phyloP scores from a whole-genome alignment of 35 echinoderm and acorn worm species.

The Amphiura filiformis region DNA sequence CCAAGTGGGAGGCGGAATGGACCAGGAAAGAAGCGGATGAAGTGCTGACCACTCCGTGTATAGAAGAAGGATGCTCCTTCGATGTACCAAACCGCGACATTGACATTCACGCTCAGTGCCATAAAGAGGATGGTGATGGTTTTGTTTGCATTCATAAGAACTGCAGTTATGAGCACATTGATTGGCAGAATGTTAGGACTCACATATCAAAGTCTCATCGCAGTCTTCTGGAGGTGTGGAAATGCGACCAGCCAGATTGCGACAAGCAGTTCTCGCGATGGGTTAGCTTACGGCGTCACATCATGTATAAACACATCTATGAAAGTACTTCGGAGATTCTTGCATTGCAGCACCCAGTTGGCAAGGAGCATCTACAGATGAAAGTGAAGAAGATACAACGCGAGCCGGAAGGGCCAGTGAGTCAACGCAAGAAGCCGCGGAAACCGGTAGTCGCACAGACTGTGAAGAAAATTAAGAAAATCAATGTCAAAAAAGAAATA shows the following conservation, averaged over 20 bases:
- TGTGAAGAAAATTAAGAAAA: background rate
- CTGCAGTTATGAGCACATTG: background rate
- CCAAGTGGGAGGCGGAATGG: background rate
- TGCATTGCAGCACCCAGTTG: background rate
- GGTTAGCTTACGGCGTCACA: background rate
- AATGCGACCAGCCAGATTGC: background rate
- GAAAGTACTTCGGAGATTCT: background rate
- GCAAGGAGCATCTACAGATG: background rate
- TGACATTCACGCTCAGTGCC: background rate
- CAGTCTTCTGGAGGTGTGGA: background rate
- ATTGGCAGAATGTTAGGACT: background rate
- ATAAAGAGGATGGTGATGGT: background rate
- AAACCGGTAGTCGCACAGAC: background rate
- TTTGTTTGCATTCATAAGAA: background rate
- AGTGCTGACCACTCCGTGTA: background rate
- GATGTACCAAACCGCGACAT: background rate
- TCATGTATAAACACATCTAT: constrained; percentile 9
- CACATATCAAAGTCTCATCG: background rate
- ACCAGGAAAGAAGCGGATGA: background rate
- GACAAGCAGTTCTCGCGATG: background rate
- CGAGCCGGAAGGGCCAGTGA: background rate
- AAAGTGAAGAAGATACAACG: background rate
- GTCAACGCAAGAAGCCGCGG: background rate
- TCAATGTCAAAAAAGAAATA: background rate
- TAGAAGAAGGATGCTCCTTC: background rate